These are phyloP conservation scores for Saguinus oedipus DNA, from an alignment of 2,797 vertebrate genomes.

Conservation along the genomic window DNA sequence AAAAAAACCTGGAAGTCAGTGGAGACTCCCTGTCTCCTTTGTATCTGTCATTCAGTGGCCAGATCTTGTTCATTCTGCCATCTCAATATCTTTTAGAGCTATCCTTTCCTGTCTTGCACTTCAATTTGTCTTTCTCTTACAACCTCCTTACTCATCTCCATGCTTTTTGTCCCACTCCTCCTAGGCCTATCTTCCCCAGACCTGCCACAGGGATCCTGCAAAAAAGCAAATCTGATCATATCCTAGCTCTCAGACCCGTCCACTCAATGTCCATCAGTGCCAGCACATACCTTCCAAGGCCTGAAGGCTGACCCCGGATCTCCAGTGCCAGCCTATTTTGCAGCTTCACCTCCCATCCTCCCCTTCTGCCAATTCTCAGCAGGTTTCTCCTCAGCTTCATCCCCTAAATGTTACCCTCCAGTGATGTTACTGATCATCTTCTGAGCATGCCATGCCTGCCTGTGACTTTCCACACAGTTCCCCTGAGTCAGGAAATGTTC, in stretches of 20 bases:
- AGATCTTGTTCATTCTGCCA: background rate
- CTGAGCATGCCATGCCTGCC: background rate
- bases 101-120: background rate
- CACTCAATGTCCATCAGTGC: background rate
- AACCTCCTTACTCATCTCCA: background rate
- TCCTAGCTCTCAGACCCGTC: background rate
- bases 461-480: background rate
- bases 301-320: background rate
- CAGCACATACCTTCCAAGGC: background rate
- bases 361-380: background rate
- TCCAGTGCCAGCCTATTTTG: background rate
- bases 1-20: background rate
- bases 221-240: background rate
- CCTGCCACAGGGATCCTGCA: background rate
- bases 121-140: background rate
- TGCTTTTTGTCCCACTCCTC: background rate
- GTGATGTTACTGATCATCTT: background rate
- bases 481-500: background rate
- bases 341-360: background rate
- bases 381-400: background rate
- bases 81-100: background rate
- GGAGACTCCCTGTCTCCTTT: background rate
- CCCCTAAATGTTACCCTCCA: background rate
- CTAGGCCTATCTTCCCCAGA: background rate
- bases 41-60: background rate